Evolutionary conservation across 2,888 invertebrate genomes (phyloP).

Genomic region (Notocelia uddmanniana): DNA sequence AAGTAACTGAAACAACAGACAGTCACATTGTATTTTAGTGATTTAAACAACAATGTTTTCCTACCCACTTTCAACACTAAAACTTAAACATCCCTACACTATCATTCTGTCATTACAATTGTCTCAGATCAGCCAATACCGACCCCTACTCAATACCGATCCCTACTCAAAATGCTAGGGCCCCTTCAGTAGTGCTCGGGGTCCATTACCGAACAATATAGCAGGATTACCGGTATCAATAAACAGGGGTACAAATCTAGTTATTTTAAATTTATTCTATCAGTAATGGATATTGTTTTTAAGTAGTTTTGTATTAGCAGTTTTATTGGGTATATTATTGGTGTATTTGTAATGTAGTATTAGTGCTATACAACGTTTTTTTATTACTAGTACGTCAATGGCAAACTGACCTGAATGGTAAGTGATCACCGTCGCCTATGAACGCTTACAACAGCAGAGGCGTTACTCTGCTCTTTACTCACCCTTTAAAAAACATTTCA

Average conservation of each 20-base stretch:
- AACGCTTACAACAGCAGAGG: no score
- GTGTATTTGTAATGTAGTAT: slow-evolving; percentile 3
- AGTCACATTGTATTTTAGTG: neutral
- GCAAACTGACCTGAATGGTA: no score
- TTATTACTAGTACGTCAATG: neutral
- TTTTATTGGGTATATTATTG: slow-evolving; percentile 23
- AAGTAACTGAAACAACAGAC: no score
- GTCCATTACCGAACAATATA: slow-evolving; percentile 69
- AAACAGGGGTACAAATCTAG: slow-evolving; percentile 49
- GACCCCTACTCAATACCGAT: slow-evolving; percentile 18
- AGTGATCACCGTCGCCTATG: no score
- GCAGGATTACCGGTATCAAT: slow-evolving; percentile 65
- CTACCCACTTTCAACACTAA: slow-evolving; percentile 20
- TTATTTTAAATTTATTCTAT: slow-evolving; percentile 50
- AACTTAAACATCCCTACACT: slow-evolving; percentile 30
- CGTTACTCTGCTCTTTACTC: no score
- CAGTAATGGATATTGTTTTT: slow-evolving; percentile 43
- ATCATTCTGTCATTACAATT: slow-evolving; percentile 37
- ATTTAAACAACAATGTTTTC: neutral
- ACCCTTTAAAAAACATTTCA: no score
- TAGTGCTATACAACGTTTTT: neutral
- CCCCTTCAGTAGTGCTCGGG: slow-evolving; percentile 39
- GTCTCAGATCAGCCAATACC: slow-evolving; percentile 36
- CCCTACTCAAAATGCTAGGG: slow-evolving; percentile 31
- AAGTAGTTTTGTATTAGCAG: slow-evolving; percentile 30